Evolutionary conservation across 2,797 vertebrate genomes (phyloP).

Genomic region (Morelia viridis): DNA sequence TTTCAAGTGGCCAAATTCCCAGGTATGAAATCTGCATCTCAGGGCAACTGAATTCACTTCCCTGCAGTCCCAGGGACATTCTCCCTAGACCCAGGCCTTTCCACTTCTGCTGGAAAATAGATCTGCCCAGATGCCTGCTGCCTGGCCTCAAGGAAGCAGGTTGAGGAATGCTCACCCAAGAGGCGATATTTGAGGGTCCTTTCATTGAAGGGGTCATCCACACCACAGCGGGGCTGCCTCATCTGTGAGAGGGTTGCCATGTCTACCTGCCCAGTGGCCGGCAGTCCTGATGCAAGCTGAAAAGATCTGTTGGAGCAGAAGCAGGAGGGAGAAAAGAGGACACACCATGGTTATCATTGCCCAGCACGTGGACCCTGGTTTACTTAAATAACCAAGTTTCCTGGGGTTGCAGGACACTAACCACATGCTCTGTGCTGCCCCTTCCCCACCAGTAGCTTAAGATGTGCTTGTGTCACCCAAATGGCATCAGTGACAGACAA

Average conservation of each 20-base stretch:
- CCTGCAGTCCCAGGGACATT: background rate
- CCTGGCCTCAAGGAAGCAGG: background rate
- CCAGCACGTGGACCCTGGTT: background rate
- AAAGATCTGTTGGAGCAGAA: constrained; percentile 74
- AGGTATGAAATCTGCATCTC: background rate
- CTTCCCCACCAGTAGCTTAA: background rate
- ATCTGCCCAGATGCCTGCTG: background rate
- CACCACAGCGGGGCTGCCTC: constrained; percentile 85
- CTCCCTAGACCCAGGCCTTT: background rate
- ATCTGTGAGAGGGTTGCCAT: constrained; percentile 77
- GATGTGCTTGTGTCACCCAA: background rate
- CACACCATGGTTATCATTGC: too few species aligned
- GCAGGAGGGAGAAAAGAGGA: too few species aligned
- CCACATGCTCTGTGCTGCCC: too few species aligned
- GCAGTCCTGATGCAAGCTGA: constrained; percentile 81
- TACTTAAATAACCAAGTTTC: background rate
- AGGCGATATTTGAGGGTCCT: constrained; percentile 80
- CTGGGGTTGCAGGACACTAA: background rate
- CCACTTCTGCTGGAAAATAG: background rate
- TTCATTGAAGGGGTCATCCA: constrained; percentile 86
- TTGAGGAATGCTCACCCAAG: constrained; percentile 74
- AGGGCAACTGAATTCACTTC: background rate
- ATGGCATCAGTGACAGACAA: background rate
- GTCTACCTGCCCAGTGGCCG: constrained; percentile 79
- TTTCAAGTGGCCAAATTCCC: background rate